Evolutionary conservation across 2,113 vertebrate genomes (phyloP).

Genomic region (Trinectes maculatus): DNA sequence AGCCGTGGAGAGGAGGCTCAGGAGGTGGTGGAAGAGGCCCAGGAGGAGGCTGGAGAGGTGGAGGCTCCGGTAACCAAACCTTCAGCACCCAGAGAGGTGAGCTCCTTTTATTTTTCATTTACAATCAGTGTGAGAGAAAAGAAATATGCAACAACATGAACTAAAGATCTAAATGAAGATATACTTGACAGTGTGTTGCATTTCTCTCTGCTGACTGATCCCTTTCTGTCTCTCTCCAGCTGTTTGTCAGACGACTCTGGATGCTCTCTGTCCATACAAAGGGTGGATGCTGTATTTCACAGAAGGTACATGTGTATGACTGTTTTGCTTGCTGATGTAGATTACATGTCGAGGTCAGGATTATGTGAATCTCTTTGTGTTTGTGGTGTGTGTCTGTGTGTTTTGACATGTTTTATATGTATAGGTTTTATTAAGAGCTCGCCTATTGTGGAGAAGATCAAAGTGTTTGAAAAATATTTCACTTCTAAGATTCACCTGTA

Average conservation of each 20-base stretch:
- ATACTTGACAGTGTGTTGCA: no score
- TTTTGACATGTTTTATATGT: conserved; percentile 25
- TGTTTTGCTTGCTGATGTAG: not conserved
- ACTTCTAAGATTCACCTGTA: conserved; percentile 89
- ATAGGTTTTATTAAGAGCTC: conserved; percentile 88
- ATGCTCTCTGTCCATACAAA: conserved; percentile 87
- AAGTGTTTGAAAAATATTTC: conserved; percentile 94
- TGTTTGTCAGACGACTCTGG: conserved; percentile 83
- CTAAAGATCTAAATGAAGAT: no score
- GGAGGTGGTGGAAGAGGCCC: not conserved
- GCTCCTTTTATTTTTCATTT: not conserved
- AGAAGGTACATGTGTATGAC: conserved; percentile 84
- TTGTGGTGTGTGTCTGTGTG: not conserved
- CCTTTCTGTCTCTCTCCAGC: conserved; percentile 34
- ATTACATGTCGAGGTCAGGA: not conserved
- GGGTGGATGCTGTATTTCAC: conserved; percentile 96
- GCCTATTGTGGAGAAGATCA: conserved; percentile 89
- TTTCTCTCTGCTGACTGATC: not conserved
- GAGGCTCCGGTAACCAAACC: conserved; percentile 16
- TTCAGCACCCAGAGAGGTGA: conserved; percentile 59
- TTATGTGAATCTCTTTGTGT: not conserved
- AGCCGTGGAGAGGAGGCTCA: conserved; percentile 36
- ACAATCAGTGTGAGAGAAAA: not conserved
- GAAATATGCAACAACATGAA: not conserved
- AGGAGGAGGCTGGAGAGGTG: conserved; percentile 12